These are phyloP conservation scores for Rhinogobius similis DNA, from an alignment of 2,113 vertebrate species.

Conservation along the genomic window DNA sequence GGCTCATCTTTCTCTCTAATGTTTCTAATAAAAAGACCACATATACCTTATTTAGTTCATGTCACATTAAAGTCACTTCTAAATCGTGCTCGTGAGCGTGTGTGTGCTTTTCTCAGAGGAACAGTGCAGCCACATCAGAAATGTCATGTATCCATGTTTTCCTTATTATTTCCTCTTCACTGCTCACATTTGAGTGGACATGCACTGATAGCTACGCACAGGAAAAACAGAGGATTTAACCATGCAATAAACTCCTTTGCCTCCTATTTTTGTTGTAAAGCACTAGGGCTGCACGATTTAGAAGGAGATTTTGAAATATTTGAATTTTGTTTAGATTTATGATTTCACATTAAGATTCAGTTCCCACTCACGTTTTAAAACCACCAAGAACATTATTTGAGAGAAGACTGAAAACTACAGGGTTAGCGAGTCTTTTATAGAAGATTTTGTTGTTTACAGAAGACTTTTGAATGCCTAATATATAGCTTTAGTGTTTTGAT, in stretches of 20 bases:
- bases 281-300: no score
- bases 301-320: no score
- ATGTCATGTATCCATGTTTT: slow-evolving; percentile 7
- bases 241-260: neutral
- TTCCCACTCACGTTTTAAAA: no score
- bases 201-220: neutral
- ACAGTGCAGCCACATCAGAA: neutral
- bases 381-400: no score
- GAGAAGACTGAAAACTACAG: no score
- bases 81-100: neutral
- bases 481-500: no score
- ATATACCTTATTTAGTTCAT: neutral
- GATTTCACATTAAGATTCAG: no score
- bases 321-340: no score
- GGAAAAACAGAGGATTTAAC: neutral
- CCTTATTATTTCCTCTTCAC: neutral
- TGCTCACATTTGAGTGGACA: slow-evolving; percentile 6
- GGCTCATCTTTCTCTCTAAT: no score
- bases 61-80: neutral
- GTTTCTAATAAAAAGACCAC: neutral
- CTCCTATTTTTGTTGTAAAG: neutral
- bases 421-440: no score
- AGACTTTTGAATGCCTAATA: no score
- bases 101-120: neutral
- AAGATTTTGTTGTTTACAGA: no score